Evolutionary conservation across 2,113 vertebrate genomes (phyloP).

Genomic region (Oreocharis arfaki): DNA sequence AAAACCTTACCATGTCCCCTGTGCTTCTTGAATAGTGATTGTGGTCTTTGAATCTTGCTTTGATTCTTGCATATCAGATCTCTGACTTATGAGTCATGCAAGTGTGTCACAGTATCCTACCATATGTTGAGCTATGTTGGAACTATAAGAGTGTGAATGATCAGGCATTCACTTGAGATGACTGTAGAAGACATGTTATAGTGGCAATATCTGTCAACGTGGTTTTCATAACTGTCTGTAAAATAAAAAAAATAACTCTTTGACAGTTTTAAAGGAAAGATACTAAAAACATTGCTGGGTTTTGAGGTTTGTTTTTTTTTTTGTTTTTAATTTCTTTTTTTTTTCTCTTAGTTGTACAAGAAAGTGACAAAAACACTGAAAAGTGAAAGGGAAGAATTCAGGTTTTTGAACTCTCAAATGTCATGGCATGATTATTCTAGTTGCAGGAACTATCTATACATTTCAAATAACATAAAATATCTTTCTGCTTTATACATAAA

Average conservation of each 20-base stretch:
- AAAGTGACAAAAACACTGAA: neutral
- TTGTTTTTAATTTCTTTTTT: neutral
- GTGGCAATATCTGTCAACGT: neutral
- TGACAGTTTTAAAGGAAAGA: neutral
- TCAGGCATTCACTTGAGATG: neutral
- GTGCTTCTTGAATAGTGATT: neutral
- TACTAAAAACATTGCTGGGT: neutral
- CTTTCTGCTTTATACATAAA: neutral
- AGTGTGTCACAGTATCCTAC: neutral
- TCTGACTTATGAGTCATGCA: neutral
- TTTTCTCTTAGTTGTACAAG: neutral
- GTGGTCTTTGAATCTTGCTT: neutral
- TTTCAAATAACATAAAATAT: neutral
- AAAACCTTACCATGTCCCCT: neutral
- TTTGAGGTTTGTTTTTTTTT: too few species aligned
- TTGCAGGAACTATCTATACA: neutral
- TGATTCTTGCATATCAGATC: neutral
- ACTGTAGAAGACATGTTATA: neutral
- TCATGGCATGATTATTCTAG: neutral
- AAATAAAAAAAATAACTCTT: neutral
- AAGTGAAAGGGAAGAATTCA: neutral
- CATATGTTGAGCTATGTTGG: neutral
- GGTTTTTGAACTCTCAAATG: neutral
- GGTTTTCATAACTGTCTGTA: neutral
- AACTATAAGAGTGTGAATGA: neutral